Evolutionary conservation across 2,797 vertebrate genomes (phyloP).

Genomic region (Xenopus petersii): DNA sequence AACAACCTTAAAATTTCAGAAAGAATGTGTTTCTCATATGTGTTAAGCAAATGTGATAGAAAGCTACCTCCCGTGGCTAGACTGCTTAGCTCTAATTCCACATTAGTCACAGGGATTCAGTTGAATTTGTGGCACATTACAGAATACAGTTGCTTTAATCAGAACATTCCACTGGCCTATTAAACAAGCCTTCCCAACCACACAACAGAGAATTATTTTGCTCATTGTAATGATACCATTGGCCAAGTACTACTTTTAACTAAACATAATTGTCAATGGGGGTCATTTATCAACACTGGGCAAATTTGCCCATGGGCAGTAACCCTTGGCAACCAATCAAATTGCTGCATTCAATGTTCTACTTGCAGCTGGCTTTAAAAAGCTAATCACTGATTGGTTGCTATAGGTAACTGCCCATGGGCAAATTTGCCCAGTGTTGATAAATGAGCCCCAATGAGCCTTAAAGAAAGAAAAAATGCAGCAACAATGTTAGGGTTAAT

Average conservation of each 20-base stretch:
- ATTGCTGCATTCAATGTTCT: no score
- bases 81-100: conserved; percentile 20
- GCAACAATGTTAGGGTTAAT: no score
- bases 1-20: conserved; percentile 23
- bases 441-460: no score
- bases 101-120: conserved; percentile 7
- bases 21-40: background rate
- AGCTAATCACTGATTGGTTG: no score
- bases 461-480: conserved; percentile 13
- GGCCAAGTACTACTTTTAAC: conserved; percentile 6
- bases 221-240: conserved; percentile 16
- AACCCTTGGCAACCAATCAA: no score
- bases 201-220: conserved; percentile 1
- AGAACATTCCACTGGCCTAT: conserved; percentile 4
- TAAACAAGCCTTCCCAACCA: conserved; percentile 3
- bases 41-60: conserved; percentile 1
- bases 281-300: no score
- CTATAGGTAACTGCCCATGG: no score
- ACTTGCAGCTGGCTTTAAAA: no score
- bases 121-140: conserved; percentile 12
- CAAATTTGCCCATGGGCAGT: no score
- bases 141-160: conserved; percentile 17
- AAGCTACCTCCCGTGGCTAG: conserved; percentile 15
- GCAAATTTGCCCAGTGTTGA: no score
- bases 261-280: conserved; percentile 24